Conservation (phyloP, 1,140 invertebrate genomes). For the Tribolium madens region DNA sequence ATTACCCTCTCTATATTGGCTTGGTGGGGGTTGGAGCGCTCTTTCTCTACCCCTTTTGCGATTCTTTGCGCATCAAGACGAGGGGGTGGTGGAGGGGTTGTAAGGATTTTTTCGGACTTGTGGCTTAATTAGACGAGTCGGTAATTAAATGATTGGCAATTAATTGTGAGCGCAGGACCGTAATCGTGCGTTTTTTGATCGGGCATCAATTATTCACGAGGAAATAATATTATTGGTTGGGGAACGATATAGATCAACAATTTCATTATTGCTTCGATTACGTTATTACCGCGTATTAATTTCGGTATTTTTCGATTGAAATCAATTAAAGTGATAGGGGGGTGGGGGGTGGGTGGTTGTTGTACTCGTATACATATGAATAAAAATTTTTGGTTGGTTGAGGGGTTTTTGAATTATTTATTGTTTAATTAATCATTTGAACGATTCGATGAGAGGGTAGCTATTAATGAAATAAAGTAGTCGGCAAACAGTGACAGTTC, state of each 20-base stretch:
- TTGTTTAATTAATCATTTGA: slow-evolving; percentile 24
- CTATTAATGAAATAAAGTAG: slow-evolving; percentile 36
- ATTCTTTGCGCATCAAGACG: slow-evolving; percentile 45
- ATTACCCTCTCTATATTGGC: slow-evolving; percentile 45
- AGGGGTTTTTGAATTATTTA: slow-evolving; percentile 24
- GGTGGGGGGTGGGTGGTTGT: too few species aligned
- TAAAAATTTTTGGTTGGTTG: too few species aligned
- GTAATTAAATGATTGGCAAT: slow-evolving; percentile 30
- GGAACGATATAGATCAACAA: slow-evolving; percentile 47
- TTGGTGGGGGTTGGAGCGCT: slow-evolving; percentile 46
- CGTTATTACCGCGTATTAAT: slow-evolving; percentile 16
- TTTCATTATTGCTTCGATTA: slow-evolving; percentile 49
- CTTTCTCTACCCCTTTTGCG: slow-evolving; percentile 13
- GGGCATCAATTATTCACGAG: slow-evolving; percentile 44
- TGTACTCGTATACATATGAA: too few species aligned
- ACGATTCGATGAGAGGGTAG: neutral
- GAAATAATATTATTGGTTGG: slow-evolving; percentile 46
- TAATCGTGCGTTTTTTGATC: neutral
- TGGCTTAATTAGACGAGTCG: slow-evolving; percentile 24
- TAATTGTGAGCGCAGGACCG: neutral
- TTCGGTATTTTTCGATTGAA: slow-evolving; percentile 41
- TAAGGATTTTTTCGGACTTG: slow-evolving; percentile 42
- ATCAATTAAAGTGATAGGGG: slow-evolving; percentile 16
- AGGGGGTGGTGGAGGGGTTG: slow-evolving; percentile 2
- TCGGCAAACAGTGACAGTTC: slow-evolving; percentile 37